Base-by-base conservation (phyloP, 2,797 vertebrate species). In the Phrynocephalus forsythii region DNA sequence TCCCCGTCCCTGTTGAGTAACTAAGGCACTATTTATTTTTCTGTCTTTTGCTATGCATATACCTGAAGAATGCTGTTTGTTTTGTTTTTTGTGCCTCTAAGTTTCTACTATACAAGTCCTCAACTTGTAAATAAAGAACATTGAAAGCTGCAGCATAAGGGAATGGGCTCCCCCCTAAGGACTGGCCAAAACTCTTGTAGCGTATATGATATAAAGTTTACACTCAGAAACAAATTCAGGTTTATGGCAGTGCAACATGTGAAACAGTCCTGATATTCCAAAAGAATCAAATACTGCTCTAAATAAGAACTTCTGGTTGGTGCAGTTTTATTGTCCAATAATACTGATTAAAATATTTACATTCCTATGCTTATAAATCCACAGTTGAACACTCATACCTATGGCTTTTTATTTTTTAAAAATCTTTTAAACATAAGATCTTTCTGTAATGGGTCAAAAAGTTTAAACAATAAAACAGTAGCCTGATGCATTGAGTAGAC, bases 301-400 rank as follows among this genome's bases (percentile, higher is more conserved):
- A 90, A 83, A 85, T 91, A 92, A 92, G 82, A 91, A 88, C 95
- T 92, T 89, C 89, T 89, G 83, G 91, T 92, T 95, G 93, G 92
- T 95, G 96, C 92, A 94, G 90, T 95, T 97, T 97, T 97, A 97
- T 96, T 97, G 94, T 96, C 95, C 95, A 96, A 94, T 95, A 94
- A 95, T 95, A 97, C 94, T 95, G 95, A 97, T 96, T 96, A 94
- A 96, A 96, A 94, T 97, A 97, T 96, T 94, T 97, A 97, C 96
- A 97, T 1, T 94, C 78, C 94, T 96, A 93, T 85, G 94, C 71
- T 79, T 95, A 94, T 94, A 95, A 95, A 93, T 94, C 94, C 96
- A 95, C 93, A 95, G 91, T 95, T 96, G 81, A 85, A 94, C 95
- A 96, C 87, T 96, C 96, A 96, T 94, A 95, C 93, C 92, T 96